A percentile compares a stretch with the other conserved stretches of the same genome.
These are phyloP conservation scores for Meloidogyne exigua DNA, from an alignment of 1,140 invertebrate genomes.

Conservation along the genomic window DNA sequence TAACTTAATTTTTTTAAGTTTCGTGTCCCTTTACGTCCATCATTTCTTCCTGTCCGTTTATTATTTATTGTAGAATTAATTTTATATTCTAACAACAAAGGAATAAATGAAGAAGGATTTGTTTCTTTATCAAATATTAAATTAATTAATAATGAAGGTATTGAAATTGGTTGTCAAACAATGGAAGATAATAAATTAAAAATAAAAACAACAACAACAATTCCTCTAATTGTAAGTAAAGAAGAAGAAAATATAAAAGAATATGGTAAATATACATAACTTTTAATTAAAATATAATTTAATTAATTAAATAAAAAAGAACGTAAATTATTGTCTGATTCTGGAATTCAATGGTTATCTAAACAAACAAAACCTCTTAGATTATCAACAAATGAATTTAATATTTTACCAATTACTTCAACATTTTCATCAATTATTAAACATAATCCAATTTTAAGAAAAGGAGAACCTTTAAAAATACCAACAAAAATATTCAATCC, in stretches of 20 bases:
- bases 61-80: constrained; percentile 13
- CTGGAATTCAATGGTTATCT: neutral
- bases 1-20: constrained; percentile 19
- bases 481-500: constrained; percentile 9
- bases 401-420: neutral
- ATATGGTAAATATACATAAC: neutral
- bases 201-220: neutral
- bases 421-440: neutral
- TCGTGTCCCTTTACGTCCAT: constrained; percentile 34
- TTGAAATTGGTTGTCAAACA: constrained; percentile 34
- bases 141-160: constrained; percentile 29
- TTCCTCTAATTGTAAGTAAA: constrained; percentile 8
- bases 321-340: neutral
- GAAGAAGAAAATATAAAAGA: neutral
- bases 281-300: neutral
- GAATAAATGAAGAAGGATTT: constrained; percentile 18
- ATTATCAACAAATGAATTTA: neutral
- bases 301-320: neutral
- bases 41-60: constrained; percentile 25
- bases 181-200: neutral
- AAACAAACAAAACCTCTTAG: neutral
- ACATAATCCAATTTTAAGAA: neutral
- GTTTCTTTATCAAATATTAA: constrained; percentile 29
- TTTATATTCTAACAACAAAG: constrained; percentile 1
- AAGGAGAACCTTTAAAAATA: neutral